Evolutionary conservation across 2,113 vertebrate genomes (phyloP), one percentile per base, ranked within the genome.

Genomic region (Terrapene triunguis): DNA sequence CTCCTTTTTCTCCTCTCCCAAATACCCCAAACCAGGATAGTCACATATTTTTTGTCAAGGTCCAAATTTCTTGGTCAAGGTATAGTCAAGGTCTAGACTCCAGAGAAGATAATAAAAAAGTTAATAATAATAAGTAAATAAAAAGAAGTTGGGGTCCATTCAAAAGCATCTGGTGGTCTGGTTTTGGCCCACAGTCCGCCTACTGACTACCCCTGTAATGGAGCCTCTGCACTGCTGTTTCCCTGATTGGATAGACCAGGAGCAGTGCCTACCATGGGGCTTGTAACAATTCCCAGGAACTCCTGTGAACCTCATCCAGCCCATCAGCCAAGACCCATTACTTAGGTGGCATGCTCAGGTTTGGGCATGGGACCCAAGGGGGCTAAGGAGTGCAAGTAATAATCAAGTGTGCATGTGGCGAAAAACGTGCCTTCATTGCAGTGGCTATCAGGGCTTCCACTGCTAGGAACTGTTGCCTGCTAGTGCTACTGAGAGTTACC

Each of bases 361-460:
- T 72, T 55, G 2, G 89, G 74, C 90, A 0, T 1, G 92, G 57
- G 13, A 44, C 84, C 16, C 13, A 82, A 5, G 53, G 80, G 89
- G 13, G 19, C 29, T 0, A 0, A 8, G 12, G 54, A 32, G 44
- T 12, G 25, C 27, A 50, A 50, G 44, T 25, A 80, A 19, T 72
- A 38, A 72, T n/a, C 35, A n/a, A 19, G 7, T 69, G 13, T 69
- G 65, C 35, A 38, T 72, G n/a, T 72, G 35, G 19, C 19, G 2
- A 17, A 72, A 72, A 72, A 59, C 5, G 9, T 38, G 65, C n/a
- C 65, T 17, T 72, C 19, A 6, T 22, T 72, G 17, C 8, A 38
- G 21, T 38, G 69, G 27, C 27, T 90, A 24, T 12, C 8, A 4
- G 53, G 44, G 11, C 55, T 90, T 11, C 13, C 0, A 76, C 62